Conservation (phyloP, 1,140 invertebrate species). For the Leptoteleia sp. region DNA sequence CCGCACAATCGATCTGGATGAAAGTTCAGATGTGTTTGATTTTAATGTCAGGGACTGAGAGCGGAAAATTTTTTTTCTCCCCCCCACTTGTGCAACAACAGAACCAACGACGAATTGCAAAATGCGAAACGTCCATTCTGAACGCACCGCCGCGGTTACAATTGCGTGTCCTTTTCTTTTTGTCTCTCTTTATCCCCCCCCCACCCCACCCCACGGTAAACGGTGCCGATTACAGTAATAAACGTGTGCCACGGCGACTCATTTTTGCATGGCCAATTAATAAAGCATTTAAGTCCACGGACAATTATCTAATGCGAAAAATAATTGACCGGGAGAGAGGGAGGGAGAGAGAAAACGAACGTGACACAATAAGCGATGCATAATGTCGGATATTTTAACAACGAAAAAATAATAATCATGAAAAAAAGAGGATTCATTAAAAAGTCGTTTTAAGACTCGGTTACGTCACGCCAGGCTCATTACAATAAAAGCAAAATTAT, state of each 20-base stretch:
- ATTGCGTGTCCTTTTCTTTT: slow-evolving; percentile 37
- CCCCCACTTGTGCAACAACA: slow-evolving; percentile 33
- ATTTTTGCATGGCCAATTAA: slow-evolving; percentile 39
- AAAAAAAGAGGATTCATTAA: slow-evolving; percentile 15
- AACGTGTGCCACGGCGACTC: slow-evolving; percentile 24
- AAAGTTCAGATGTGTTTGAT: slow-evolving; percentile 33
- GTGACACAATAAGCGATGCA: slow-evolving; percentile 31
- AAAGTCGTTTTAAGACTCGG: background rate
- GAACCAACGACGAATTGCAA: slow-evolving; percentile 34
- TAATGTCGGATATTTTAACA: too few relatives aligned
- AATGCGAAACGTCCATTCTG: slow-evolving; percentile 18
- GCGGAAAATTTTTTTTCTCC: slow-evolving; percentile 26
- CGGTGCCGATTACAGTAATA: slow-evolving; percentile 33
- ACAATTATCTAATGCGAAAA: slow-evolving; percentile 33
- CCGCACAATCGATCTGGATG: slow-evolving; percentile 27
- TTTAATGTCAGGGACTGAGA: slow-evolving; percentile 44
- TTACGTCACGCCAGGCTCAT: background rate
- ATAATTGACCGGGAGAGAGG: slow-evolving; percentile 25
- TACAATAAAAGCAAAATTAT: background rate
- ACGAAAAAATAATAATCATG: background rate
- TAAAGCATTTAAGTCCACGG: slow-evolving; percentile 30
- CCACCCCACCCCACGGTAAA: too few relatives aligned
- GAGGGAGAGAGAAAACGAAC: too few relatives aligned
- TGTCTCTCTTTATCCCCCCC: too few relatives aligned
- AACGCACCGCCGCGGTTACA: slow-evolving; percentile 10